phyloP scores from a whole-genome alignment of 2,113 vertebrate genomes.

The Scytalopus superciliaris region DNA sequence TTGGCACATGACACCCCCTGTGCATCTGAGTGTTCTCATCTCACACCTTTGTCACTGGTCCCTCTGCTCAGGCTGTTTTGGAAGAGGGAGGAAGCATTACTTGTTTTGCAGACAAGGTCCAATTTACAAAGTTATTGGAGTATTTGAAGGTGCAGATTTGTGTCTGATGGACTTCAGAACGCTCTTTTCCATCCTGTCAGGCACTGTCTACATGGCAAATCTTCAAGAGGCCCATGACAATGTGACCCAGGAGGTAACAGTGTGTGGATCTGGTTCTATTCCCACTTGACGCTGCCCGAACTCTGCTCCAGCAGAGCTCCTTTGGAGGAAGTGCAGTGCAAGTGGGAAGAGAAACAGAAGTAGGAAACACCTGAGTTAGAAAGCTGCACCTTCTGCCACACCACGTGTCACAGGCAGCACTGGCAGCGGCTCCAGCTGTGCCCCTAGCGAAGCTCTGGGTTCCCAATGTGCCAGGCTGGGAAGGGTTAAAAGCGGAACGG shows the following conservation, averaged over 20 bases:
- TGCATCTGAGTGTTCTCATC: background rate
- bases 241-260: background rate
- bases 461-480: slow-evolving; percentile 65
- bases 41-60: background rate
- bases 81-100: background rate
- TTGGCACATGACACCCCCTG: slow-evolving; percentile 17
- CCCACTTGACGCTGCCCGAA: background rate
- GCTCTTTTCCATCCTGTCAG: background rate
- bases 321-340: background rate
- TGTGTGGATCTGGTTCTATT: background rate
- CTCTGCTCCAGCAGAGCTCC: background rate
- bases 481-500: slow-evolving; percentile 54
- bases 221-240: background rate
- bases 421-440: background rate
- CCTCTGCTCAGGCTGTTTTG: background rate
- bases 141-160: background rate
- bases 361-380: background rate
- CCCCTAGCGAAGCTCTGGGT: slow-evolving; percentile 19
- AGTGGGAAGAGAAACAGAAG: slow-evolving; percentile 22
- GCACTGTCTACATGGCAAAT: background rate
- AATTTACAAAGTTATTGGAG: background rate
- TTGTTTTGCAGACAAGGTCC: background rate
- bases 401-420: rapidly evolving
- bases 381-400: background rate
- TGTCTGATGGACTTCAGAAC: background rate